These are phyloP conservation scores for Drosophila nikananu DNA, from an alignment of 1,140 invertebrate species.

Conservation along the genomic window DNA sequence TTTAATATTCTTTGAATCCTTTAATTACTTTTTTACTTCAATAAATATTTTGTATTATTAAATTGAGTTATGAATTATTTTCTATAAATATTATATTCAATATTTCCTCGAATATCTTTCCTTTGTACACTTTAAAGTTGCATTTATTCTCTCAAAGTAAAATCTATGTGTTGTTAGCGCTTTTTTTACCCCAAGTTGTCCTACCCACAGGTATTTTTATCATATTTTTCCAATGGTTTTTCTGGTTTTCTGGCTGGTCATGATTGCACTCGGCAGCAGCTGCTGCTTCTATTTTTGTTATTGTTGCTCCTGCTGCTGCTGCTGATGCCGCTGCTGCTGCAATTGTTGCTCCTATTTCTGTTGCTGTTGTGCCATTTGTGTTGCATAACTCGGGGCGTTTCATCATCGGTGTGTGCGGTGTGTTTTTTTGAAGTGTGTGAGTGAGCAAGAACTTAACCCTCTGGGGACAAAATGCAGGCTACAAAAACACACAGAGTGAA, in stretches of 20 bases:
- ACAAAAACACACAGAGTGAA: slow-evolving; percentile 53
- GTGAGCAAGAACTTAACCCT: slow-evolving; percentile 21
- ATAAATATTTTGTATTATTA: not conserved
- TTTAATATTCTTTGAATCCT: no score
- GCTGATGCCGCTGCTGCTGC: slow-evolving; percentile 15
- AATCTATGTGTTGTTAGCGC: not conserved
- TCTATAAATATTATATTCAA: not conserved
- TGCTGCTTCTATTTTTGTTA: slow-evolving; percentile 2
- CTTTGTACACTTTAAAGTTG: not conserved
- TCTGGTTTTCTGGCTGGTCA: slow-evolving; percentile 19
- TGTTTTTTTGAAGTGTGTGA: not conserved
- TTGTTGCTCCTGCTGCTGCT: slow-evolving; percentile 3
- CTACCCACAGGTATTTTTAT: not conserved
- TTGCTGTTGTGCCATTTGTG: slow-evolving; percentile 20
- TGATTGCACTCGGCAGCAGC: slow-evolving; percentile 42
- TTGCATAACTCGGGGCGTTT: slow-evolving; percentile 49
- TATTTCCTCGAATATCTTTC: no score
- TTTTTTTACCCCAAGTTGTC: not conserved
- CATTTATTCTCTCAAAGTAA: not conserved
- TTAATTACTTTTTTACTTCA: not conserved
- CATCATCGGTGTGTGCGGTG: slow-evolving; percentile 13
- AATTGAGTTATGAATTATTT: not conserved
- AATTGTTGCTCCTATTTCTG: slow-evolving; percentile 15
- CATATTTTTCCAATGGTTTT: slow-evolving; percentile 23
- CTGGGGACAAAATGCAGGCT: slow-evolving; percentile 25